A percentile compares a stretch with the other conserved stretches of the same genome.
Evolutionary conservation across 2,888 invertebrate species (phyloP).

Genomic region (Amphipoea oculea): DNA sequence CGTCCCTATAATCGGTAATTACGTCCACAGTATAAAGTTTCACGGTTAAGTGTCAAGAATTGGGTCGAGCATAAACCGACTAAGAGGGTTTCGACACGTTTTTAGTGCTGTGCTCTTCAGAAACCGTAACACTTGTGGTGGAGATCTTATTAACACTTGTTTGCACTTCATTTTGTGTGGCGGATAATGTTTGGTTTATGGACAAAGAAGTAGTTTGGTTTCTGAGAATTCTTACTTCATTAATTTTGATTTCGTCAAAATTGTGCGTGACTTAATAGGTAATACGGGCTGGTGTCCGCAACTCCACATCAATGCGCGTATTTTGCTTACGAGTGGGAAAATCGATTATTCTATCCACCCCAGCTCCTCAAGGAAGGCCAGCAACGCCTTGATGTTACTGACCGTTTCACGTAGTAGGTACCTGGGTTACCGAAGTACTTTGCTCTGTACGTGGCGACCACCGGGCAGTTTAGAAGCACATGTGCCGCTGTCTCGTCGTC

Average conservation of each 20-base stretch:
- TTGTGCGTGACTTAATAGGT: neutral
- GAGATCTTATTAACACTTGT: slow-evolving; percentile 43
- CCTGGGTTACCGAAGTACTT: too few relatives aligned
- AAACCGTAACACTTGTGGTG: slow-evolving; percentile 52
- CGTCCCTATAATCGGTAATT: slow-evolving; percentile 44
- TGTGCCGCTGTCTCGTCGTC: too few relatives aligned
- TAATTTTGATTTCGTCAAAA: neutral
- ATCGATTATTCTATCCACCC: too few relatives aligned
- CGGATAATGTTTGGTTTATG: slow-evolving; percentile 4
- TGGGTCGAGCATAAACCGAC: slow-evolving; percentile 52
- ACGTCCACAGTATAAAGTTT: slow-evolving; percentile 51
- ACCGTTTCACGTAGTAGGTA: too few relatives aligned
- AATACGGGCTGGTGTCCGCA: too few relatives aligned
- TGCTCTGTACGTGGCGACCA: too few relatives aligned
- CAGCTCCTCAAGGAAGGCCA: too few relatives aligned
- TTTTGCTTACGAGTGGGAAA: too few relatives aligned
- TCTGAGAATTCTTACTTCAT: too few relatives aligned
- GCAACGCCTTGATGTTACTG: too few relatives aligned
- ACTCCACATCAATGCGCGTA: too few relatives aligned
- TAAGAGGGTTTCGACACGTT: slow-evolving; percentile 40
- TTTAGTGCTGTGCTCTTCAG: slow-evolving; percentile 48
- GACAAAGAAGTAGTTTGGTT: neutral
- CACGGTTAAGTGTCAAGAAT: slow-evolving; percentile 53
- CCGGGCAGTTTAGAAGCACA: too few relatives aligned
- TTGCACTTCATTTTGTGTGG: slow-evolving; percentile 43